These are phyloP conservation scores for Panthera leo DNA, from an alignment of 2,113 vertebrate species.

Conservation along the genomic window DNA sequence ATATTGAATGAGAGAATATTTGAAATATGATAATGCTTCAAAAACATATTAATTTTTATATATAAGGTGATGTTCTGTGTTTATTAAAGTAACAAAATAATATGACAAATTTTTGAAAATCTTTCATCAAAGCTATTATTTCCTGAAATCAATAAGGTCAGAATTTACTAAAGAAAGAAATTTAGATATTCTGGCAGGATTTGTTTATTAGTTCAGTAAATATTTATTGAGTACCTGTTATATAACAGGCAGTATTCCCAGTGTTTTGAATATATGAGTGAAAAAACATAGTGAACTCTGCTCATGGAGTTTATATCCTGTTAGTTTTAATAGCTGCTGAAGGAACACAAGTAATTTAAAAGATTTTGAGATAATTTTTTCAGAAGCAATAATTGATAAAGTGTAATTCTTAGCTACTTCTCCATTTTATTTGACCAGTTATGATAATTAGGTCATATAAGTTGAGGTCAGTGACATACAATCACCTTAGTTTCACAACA, in stretches of 20 bases:
- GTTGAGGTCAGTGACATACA: neutral
- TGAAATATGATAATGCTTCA: neutral
- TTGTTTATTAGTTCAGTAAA: conserved; percentile 19
- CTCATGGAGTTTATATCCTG: neutral
- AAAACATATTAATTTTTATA: neutral
- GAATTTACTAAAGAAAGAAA: neutral
- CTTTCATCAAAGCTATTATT: neutral
- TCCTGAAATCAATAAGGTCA: neutral
- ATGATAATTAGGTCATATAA: neutral
- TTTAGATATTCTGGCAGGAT: neutral
- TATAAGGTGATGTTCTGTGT: neutral
- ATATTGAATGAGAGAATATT: neutral
- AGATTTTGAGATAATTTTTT: neutral
- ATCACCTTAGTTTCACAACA: neutral
- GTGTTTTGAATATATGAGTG: conserved; percentile 18
- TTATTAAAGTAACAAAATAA: conserved; percentile 11
- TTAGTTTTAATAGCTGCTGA: neutral
- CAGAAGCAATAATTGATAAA: neutral
- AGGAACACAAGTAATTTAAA: conserved; percentile 12
- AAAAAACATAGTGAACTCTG: neutral
- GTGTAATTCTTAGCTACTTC: neutral
- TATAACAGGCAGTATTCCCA: neutral
- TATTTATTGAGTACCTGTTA: neutral
- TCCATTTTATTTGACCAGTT: conserved; percentile 38
- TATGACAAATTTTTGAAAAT: neutral